phyloP scores from a whole-genome alignment of 2,888 invertebrate genomes.

The Meliscaeva auricollis region DNA sequence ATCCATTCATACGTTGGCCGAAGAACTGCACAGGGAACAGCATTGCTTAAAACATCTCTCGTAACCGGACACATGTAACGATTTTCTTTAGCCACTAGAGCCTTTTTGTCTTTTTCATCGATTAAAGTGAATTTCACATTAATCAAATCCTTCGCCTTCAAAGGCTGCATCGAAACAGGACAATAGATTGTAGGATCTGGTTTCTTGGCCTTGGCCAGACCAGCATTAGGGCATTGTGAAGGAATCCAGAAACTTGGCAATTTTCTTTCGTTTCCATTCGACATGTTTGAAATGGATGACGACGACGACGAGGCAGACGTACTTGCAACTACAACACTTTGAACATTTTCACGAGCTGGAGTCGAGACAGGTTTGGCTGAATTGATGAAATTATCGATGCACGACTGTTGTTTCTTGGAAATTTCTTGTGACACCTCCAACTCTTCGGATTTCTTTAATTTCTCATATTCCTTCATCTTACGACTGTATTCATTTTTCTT shows the following conservation, averaged over 20 bases:
- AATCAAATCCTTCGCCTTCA: constrained; percentile 96
- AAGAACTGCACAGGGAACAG: constrained; percentile 96
- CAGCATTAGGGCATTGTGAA: constrained; percentile 94
- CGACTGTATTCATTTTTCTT: constrained; percentile 96
- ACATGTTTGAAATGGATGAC: constrained; percentile 91
- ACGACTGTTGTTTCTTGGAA: constrained; percentile 86
- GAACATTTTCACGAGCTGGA: constrained; percentile 58
- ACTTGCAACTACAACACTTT: constrained; percentile 60
- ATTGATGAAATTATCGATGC: constrained; percentile 91
- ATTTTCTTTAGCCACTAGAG: constrained; percentile 94
- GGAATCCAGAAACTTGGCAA: constrained; percentile 99
- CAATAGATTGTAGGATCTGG: constrained; percentile 89
- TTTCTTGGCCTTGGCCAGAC: constrained; percentile 88
- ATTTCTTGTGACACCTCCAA: constrained; percentile 87
- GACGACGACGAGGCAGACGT: constrained; percentile 79
- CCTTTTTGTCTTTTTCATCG: constrained; percentile 93
- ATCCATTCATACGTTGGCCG: constrained; percentile 90
- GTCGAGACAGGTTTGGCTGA: constrained; percentile 87
- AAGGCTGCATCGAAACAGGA: constrained; percentile 92
- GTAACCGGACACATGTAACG: constrained; percentile 99
- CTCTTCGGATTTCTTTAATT: constrained; percentile 91
- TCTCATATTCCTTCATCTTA: constrained; percentile 96
- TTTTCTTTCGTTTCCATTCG: constrained; percentile 90
- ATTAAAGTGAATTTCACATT: constrained; percentile 96
- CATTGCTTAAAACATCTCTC: constrained; percentile 97